A percentile compares a stretch with the other conserved stretches of the same genome.
Evolutionary conservation across 2,113 vertebrate species (phyloP).

Genomic region (Xenus cinereus): DNA sequence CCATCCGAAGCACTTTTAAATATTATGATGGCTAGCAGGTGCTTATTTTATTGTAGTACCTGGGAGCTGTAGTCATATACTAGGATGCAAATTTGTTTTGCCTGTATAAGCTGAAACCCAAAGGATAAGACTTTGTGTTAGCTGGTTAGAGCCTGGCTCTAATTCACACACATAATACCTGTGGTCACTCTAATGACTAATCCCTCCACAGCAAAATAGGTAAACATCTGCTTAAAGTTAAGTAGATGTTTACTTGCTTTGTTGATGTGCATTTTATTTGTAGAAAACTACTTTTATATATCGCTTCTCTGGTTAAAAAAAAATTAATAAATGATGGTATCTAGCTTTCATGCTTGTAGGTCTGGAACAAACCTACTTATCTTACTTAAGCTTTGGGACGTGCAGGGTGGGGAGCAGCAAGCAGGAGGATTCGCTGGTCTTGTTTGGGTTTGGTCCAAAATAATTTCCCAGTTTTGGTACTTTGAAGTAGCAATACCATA

Average conservation of each 20-base stretch:
- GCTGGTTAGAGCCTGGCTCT: neutral
- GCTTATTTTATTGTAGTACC: neutral
- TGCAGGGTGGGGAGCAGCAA: neutral
- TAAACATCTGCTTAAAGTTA: neutral
- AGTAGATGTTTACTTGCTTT: neutral
- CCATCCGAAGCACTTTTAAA: neutral
- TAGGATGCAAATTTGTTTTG: neutral
- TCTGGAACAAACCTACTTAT: neutral
- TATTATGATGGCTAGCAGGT: neutral
- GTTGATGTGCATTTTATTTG: neutral
- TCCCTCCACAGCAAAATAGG: neutral
- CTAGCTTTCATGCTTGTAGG: neutral
- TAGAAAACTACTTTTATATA: neutral
- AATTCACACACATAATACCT: neutral
- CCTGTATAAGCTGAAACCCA: neutral
- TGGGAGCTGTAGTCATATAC: neutral
- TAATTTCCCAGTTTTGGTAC: neutral
- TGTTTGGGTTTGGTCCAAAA: neutral
- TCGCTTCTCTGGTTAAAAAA: neutral
- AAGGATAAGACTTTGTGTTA: neutral
- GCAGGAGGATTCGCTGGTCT: neutral
- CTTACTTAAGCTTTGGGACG: neutral
- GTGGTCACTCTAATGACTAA: neutral
- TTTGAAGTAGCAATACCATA: neutral
- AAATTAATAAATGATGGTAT: neutral